Evolutionary conservation across 2,888 invertebrate species (phyloP).

Genomic region (Ophion slaviceki): DNA sequence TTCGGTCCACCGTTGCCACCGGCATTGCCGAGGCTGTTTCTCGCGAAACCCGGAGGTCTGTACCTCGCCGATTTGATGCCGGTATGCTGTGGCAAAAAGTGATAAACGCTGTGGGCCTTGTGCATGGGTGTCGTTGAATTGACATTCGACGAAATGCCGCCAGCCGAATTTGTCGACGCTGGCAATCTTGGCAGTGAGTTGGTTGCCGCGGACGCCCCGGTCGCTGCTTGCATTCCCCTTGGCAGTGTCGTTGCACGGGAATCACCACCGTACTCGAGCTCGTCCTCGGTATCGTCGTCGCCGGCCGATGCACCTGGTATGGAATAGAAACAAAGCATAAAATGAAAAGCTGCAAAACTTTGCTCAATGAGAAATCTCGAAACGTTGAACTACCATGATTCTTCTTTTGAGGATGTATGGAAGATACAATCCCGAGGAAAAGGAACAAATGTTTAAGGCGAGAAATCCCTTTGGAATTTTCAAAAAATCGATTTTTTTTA

Average conservation of each 20-base stretch:
- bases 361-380: not conserved
- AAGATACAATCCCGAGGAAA: not conserved
- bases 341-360: not conserved
- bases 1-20: slow-evolving; percentile 85
- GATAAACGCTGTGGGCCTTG: slow-evolving; percentile 87
- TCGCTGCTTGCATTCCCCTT: slow-evolving; percentile 86
- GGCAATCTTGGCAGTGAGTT: slow-evolving; percentile 92
- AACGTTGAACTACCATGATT: not conserved
- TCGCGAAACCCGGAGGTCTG: slow-evolving; percentile 92
- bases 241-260: slow-evolving; percentile 87
- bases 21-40: slow-evolving; percentile 82
- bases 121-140: slow-evolving; percentile 84
- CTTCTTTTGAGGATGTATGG: not conserved
- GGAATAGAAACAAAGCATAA: not conserved
- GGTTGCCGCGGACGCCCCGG: slow-evolving; percentile 85
- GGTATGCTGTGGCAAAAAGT: slow-evolving; percentile 85
- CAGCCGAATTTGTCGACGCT: slow-evolving; percentile 82
- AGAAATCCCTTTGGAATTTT: too few species aligned
- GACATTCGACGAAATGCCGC: slow-evolving; percentile 44
- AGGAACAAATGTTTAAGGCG: too few species aligned
- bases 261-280: slow-evolving; percentile 80
- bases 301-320: slow-evolving; percentile 84
- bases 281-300: slow-evolving; percentile 82
- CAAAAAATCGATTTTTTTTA: too few species aligned
- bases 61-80: slow-evolving; percentile 94